Base-by-base conservation (phyloP, 1,140 invertebrate genomes). In the Drosophila willistoni region DNA sequence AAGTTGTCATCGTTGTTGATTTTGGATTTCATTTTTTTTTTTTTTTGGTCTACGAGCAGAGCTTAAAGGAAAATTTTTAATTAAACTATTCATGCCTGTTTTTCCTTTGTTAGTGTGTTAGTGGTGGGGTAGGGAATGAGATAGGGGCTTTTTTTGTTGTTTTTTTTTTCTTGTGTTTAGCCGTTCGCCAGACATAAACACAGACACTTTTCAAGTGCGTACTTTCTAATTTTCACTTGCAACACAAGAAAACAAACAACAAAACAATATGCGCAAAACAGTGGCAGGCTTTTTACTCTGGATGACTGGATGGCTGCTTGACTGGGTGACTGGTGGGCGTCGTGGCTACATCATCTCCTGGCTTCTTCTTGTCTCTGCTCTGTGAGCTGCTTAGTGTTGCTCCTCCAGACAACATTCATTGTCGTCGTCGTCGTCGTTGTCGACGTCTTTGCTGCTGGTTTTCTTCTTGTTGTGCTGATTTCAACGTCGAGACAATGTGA, bases 141-240 rank as follows among this genome's bases (percentile, higher is more conserved):
- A 9, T 47, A 10, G 3, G 12, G 36, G 10, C 0, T 39, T 12
- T 12, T 39, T 39, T 39, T 44, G 14, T 47, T 17, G 0, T 14
- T 44, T 1, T 44, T 44, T 5, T 51, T 51, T 54, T 47, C 13
- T 9, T 65, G 51, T 68, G 61, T 77, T 68, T 68, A 77, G 64
- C 81, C 70, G 64, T 60, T 79, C 9, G 74, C 66, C 69, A 86
- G 83, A 86, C 82, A 76, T 79, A 79, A 87, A 81, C 84, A 87
- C 73, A 86, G 82, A 83, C 84, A 79, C 66, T 83, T 83, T 83
- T 83, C 76, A 73, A 89, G 84, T 86, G 83, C 84, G 83, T 86
- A 86, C 83, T 86, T 86, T 86, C 83, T 87, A 86, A 86, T 86
- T 87, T 86, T 77, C 83, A 77, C 84, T 72, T 87, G 79, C 79